A percentile compares a stretch with the other conserved stretches of the same genome.
Conservation (phyloP, 1,140 invertebrate genomes). For the Stegodyphus mimosarum region DNA sequence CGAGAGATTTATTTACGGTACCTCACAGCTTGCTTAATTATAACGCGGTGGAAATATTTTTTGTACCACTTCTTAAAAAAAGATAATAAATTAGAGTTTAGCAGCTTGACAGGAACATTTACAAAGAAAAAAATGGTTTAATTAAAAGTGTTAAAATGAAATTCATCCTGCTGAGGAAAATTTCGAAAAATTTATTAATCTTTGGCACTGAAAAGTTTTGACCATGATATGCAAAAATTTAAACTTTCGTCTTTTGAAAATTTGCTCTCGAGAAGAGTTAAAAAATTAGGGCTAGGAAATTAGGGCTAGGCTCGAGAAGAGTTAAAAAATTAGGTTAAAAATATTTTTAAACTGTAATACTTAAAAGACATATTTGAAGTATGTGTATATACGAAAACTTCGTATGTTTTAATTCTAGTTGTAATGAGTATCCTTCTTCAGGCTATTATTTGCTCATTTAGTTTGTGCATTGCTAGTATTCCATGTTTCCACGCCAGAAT, state of each 20-base stretch:
- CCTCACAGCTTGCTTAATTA: conserved; percentile 19
- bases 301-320: too few relatives aligned
- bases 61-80: background rate
- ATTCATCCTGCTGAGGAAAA: background rate
- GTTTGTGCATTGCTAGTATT: too few relatives aligned
- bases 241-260: background rate
- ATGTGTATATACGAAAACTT: too few relatives aligned
- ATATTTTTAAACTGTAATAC: too few relatives aligned
- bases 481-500: too few relatives aligned
- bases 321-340: too few relatives aligned
- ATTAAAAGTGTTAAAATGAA: conserved; percentile 6
- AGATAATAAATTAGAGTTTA: conserved; percentile 3
- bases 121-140: background rate
- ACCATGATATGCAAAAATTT: background rate
- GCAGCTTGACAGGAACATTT: conserved; percentile 3
- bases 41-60: background rate
- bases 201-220: background rate
- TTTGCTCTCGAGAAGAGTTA: background rate
- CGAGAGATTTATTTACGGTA: conserved; percentile 6
- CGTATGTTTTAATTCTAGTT: too few relatives aligned
- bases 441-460: too few relatives aligned
- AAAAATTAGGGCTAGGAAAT: too few relatives aligned
- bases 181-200: conserved; percentile 12
- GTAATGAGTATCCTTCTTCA: too few relatives aligned
- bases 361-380: too few relatives aligned